Base-by-base conservation (phyloP, 2,888 invertebrate genomes). In the Crioceris asparagi region DNA sequence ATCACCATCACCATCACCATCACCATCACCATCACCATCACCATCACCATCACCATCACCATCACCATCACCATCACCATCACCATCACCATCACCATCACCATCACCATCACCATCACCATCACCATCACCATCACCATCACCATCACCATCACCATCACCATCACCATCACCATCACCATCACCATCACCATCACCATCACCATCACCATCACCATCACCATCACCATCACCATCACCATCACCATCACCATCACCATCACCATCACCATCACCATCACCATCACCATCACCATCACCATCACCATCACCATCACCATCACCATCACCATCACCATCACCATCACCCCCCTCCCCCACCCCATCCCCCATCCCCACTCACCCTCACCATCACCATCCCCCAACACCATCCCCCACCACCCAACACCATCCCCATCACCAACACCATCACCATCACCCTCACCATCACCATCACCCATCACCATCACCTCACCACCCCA, bases 331-430 rank as follows among this genome's bases (percentile, higher is more conserved):
- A 8, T 21, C 19, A 18, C 32, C 32, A 15, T 21, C 32, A 18
- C 32, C n/a, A 18, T 21, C 32, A 18, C 32, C 32, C 19, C n/a
- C n/a, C n/a, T n/a, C n/a, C n/a, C n/a, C n/a, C n/a, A n/a, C n/a
- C n/a, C n/a, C n/a, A n/a, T n/a, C 32, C 32, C 32, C 17, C 21
- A 18, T 21, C 32, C 32, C 14, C 32, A 10, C 32, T 21, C 19
- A 8, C 32, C 32, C 32, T 11, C 32, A 15, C 19, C 32, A 10
- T 18, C 32, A 4, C 32, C 19, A 5, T 11, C 19, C 19, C 19
- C n/a, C n/a, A n/a, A n/a, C n/a, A n/a, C n/a, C n/a, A n/a, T n/a
- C n/a, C n/a, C n/a, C n/a, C n/a, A n/a, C n/a, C n/a, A n/a, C n/a
- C n/a, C n/a, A n/a, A n/a, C n/a, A n/a, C n/a, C n/a, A n/a, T n/a